A percentile compares a stretch with the other conserved stretches of the same genome.
Conservation (phyloP, 2,113 vertebrate genomes). For the Barbus barbus region DNA sequence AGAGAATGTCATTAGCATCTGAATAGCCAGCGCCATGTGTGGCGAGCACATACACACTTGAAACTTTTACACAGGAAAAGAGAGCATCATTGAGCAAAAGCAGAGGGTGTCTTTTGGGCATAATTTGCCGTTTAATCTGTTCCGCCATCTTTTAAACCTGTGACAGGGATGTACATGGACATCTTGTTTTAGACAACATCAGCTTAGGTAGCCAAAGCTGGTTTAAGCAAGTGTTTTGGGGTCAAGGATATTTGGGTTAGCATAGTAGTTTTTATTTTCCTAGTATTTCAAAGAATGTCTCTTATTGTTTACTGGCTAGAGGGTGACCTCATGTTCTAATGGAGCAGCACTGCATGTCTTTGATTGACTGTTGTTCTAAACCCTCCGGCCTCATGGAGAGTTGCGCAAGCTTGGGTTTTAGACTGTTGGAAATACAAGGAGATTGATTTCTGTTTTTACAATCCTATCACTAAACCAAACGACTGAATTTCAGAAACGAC, state of each 20-base stretch:
- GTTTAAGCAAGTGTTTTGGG: background rate
- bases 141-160: conserved; percentile 2
- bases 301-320: background rate
- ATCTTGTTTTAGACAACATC: background rate
- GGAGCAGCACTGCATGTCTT: background rate
- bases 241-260: background rate
- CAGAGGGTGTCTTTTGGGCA: conserved; percentile 53
- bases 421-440: background rate
- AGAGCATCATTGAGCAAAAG: conserved; percentile 60
- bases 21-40: conserved; percentile 75
- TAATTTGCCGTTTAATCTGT: conserved; percentile 47
- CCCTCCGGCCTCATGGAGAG: background rate
- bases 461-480: conserved; percentile 1
- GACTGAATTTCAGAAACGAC: conserved; percentile 5
- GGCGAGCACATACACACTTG: conserved; percentile 67
- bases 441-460: conserved; percentile 20
- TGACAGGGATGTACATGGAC: background rate
- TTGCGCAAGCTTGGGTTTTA: background rate
- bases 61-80: conserved; percentile 59
- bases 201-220: background rate
- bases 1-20: conserved; percentile 76
- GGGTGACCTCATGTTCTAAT: background rate
- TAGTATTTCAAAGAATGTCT: background rate
- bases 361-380: conserved; percentile 24
- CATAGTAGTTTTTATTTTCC: conserved; percentile 6